Percentiles rank a stretch among this genome's conserved stretches.
phyloP scores from a whole-genome alignment of 2,113 vertebrate genomes.

The Cavia porcellus region DNA sequence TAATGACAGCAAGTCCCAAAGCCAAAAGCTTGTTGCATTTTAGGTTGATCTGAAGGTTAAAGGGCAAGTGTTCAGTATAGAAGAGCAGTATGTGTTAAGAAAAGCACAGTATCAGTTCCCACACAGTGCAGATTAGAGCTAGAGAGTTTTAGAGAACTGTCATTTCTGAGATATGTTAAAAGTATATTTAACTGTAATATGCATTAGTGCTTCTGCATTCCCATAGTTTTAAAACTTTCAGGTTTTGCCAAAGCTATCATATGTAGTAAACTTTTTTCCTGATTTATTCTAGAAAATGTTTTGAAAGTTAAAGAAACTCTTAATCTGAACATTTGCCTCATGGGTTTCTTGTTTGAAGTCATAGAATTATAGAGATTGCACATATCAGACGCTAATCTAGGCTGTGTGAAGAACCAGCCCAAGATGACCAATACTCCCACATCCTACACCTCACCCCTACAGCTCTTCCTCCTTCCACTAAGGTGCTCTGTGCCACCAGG shows the following conservation, averaged over 20 bases:
- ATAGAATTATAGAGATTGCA: constrained; percentile 57
- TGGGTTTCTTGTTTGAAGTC: constrained; percentile 69
- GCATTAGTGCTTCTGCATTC: constrained; percentile 70
- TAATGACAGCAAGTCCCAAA: constrained; percentile 38
- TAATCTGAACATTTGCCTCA: constrained; percentile 55
- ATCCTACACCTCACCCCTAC: not conserved
- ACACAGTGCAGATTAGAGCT: constrained; percentile 55
- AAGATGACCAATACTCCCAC: not conserved
- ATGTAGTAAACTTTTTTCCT: constrained; percentile 62
- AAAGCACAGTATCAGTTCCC: constrained; percentile 69
- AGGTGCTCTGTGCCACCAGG: not conserved
- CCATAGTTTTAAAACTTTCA: constrained; percentile 72
- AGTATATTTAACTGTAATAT: constrained; percentile 62
- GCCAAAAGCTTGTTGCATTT: constrained; percentile 71
- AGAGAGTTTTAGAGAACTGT: constrained; percentile 55
- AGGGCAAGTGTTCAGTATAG: constrained; percentile 77
- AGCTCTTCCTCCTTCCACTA: not conserved
- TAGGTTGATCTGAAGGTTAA: constrained; percentile 78
- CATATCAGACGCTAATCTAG: constrained; percentile 38
- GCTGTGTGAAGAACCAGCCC: constrained; percentile 48
- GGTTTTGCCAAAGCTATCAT: constrained; percentile 75
- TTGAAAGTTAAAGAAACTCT: constrained; percentile 36
- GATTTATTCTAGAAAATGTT: constrained; percentile 36
- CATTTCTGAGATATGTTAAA: constrained; percentile 71
- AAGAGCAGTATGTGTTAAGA: constrained; percentile 73